phyloP scores from a whole-genome alignment of 2,113 vertebrate genomes.

The Pachycephala philippinensis region DNA sequence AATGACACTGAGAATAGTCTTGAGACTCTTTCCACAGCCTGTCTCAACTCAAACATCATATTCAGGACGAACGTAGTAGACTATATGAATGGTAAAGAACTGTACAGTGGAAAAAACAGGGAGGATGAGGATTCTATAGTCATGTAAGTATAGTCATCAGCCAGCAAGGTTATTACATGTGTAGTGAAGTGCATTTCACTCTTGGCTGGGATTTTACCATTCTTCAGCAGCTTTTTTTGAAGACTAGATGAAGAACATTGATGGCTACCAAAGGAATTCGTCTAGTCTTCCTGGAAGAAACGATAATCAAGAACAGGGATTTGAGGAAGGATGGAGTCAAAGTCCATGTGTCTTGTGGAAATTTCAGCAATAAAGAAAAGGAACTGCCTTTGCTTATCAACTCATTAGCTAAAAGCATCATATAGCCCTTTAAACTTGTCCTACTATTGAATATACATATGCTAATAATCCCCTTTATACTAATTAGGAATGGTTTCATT shows the following conservation, averaged over 20 bases:
- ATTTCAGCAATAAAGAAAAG: neutral
- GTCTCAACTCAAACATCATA: neutral
- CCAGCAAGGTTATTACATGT: neutral
- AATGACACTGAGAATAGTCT: neutral
- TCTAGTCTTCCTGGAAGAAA: neutral
- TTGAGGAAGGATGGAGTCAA: neutral
- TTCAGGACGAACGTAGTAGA: rapidly evolving
- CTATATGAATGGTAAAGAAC: neutral
- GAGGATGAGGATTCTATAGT: neutral
- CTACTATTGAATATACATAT: neutral
- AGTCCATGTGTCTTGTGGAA: neutral
- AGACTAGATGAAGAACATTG: neutral
- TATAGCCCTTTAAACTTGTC: neutral
- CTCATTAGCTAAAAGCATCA: neutral
- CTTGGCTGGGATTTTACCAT: neutral
- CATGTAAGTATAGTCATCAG: neutral
- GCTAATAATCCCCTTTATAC: neutral
- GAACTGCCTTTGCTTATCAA: neutral
- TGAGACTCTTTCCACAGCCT: neutral
- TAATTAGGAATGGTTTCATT: neutral
- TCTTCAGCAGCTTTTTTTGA: neutral
- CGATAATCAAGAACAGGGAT: neutral
- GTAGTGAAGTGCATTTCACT: neutral
- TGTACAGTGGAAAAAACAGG: neutral
- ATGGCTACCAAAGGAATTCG: neutral